Percentiles rank a stretch among this genome's conserved stretches.
phyloP scores from a whole-genome alignment of 2,113 vertebrate genomes.

The Amazona guildingii region DNA sequence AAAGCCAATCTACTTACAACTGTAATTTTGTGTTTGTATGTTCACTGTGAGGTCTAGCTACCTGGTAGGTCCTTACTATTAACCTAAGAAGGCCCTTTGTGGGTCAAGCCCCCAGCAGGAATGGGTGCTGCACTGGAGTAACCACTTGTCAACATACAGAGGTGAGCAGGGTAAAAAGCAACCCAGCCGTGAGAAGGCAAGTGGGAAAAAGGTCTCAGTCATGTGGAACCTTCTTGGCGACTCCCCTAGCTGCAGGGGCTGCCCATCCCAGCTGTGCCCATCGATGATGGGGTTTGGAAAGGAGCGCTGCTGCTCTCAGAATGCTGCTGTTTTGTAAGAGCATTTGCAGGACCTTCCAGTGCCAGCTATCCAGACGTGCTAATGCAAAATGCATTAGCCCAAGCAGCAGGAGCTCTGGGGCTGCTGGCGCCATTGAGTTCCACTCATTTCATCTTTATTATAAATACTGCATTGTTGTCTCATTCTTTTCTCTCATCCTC shows the following conservation, averaged over 20 bases:
- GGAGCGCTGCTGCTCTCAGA: background rate
- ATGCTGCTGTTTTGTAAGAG: conserved; percentile 45
- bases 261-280: background rate
- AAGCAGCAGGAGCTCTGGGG: conserved; percentile 65
- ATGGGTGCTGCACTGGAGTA: background rate
- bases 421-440: conserved; percentile 68
- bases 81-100: background rate
- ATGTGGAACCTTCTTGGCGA: background rate
- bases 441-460: conserved; percentile 71
- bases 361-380: conserved; percentile 63
- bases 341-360: conserved; percentile 42
- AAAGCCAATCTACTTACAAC: conserved; percentile 19
- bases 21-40: background rate
- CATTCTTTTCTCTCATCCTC: conserved; percentile 58
- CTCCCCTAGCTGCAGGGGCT: background rate
- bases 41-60: background rate
- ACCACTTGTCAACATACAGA: background rate
- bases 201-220: background rate
- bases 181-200: background rate
- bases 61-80: background rate
- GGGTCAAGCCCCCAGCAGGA: background rate
- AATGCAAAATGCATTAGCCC: conserved; percentile 72
- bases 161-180: background rate
- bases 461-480: conserved; percentile 66
- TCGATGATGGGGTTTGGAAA: background rate